Evolutionary conservation across 2,113 vertebrate genomes (phyloP), one percentile per base, ranked within the genome.

Genomic region (Australoheros scitulus): DNA sequence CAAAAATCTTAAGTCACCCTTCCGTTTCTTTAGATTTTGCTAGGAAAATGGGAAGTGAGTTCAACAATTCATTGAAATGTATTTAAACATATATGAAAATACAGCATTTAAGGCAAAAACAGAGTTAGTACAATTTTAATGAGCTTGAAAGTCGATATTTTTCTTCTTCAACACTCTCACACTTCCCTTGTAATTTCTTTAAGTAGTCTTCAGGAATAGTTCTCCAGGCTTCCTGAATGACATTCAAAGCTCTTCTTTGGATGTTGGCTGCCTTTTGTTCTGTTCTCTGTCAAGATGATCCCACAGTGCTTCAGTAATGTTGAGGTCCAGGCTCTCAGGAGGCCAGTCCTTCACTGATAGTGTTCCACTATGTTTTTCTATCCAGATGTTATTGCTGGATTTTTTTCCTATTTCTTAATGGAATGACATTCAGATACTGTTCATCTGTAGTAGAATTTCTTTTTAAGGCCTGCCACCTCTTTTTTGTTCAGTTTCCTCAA

Each of bases 1-100:
- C 24, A 70, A 29, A 29, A 70, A 15, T 29, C 47, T 47, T 1
- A 5, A 68, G 64, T 68, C 6, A 50, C 41, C 26, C 9, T 50
- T 50, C 34, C 24, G 50, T 70, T 68, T 68, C 41, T 68, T 70
- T 70, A 70, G 50, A 50, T 70, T 70, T 70, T 70, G 41, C 64
- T 7, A 70, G 64, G 47, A 68, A 68, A 47, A 18, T 18, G 26
- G 41, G 24, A 29, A 50, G 9, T 50, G 43, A 18, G 41, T 2
- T 22, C 22, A 50, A 15, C 18, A 41, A 50, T 70, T 50, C 18
- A 26, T 29, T 70, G 0, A 50, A 70, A 5, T 5, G 47, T 29
- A 41, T 70, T 24, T 3, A 3, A 68, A 18, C 64, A 47, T 70
- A 2, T 22, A 24, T 11, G 17, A 41, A 50, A 68, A 17, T 50